phyloP scores from a whole-genome alignment of 2,113 vertebrate genomes.

The Paramisgurnus dabryanus region DNA sequence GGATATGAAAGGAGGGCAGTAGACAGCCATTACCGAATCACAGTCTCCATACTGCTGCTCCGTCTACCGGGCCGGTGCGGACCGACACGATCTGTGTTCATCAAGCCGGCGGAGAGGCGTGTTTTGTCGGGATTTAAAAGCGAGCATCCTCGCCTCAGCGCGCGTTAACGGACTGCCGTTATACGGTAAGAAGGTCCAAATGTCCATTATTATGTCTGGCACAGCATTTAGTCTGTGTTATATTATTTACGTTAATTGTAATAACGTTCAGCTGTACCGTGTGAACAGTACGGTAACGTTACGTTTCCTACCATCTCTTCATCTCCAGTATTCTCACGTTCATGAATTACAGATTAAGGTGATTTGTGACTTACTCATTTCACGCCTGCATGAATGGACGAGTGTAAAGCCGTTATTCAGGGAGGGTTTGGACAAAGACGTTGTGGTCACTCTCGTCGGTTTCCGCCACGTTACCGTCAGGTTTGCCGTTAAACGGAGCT shows the following conservation, averaged over 20 bases:
- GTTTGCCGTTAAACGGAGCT: neutral
- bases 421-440: conserved; percentile 44
- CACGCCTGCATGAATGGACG: conserved; percentile 3
- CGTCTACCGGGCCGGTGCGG: conserved; percentile 46
- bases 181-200: conserved; percentile 69
- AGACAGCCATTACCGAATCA: conserved; percentile 73
- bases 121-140: conserved; percentile 43
- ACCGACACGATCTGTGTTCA: conserved; percentile 15
- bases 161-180: conserved; percentile 61
- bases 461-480: conserved; percentile 21
- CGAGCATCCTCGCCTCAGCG: conserved; percentile 65
- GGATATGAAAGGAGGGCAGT: conserved; percentile 60
- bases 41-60: conserved; percentile 58
- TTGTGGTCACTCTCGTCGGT: neutral
- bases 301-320: too few relatives aligned
- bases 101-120: conserved; percentile 19
- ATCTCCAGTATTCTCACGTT: neutral
- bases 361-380: neutral
- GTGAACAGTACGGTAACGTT: too few relatives aligned
- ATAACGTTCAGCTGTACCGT: neutral
- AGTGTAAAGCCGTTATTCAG: neutral
- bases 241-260: neutral
- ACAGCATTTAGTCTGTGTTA: neutral
- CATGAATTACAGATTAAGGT: neutral
- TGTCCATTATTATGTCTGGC: conserved; percentile 9